Conservation (phyloP, 2,888 invertebrate genomes). For the Abscondita cerata region DNA sequence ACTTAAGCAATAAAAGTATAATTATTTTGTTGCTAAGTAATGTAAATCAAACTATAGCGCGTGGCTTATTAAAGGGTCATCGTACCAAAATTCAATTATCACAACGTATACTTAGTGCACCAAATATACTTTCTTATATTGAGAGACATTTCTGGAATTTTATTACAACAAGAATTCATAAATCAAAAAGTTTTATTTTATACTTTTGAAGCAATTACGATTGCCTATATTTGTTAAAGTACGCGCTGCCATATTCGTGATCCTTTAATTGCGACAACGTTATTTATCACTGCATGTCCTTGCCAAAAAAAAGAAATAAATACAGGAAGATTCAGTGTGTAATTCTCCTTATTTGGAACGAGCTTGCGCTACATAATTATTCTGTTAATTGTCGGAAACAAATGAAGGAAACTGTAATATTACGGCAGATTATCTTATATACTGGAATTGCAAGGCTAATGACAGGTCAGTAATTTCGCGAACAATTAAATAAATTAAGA, state of each 20-base stretch:
- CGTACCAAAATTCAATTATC: slow-evolving; percentile 50
- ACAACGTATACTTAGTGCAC: slow-evolving; percentile 36
- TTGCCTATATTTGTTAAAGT: too few species aligned
- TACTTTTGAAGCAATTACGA: neutral
- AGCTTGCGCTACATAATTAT: slow-evolving; percentile 13
- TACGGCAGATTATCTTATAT: slow-evolving; percentile 27
- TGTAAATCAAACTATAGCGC: too few species aligned
- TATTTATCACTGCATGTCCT: slow-evolving; percentile 6
- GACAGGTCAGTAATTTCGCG: slow-evolving; percentile 32
- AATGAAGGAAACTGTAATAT: slow-evolving; percentile 19
- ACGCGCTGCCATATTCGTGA: neutral
- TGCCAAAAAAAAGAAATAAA: slow-evolving; percentile 16
- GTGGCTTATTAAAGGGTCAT: slow-evolving; percentile 39
- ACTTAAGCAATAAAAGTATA: too few species aligned
- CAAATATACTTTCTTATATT: slow-evolving; percentile 38
- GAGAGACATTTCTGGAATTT: slow-evolving; percentile 25
- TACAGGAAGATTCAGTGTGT: slow-evolving; percentile 6
- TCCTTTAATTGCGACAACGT: neutral
- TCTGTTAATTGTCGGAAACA: slow-evolving; percentile 22
- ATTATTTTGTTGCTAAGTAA: too few species aligned
- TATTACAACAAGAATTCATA: neutral
- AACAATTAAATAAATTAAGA: slow-evolving; percentile 30
- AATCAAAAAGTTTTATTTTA: neutral
- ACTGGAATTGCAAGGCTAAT: slow-evolving; percentile 31
- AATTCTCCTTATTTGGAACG: slow-evolving; percentile 2